Evolutionary conservation across 2,113 vertebrate genomes (phyloP).

Genomic region (Pedetes capensis): DNA sequence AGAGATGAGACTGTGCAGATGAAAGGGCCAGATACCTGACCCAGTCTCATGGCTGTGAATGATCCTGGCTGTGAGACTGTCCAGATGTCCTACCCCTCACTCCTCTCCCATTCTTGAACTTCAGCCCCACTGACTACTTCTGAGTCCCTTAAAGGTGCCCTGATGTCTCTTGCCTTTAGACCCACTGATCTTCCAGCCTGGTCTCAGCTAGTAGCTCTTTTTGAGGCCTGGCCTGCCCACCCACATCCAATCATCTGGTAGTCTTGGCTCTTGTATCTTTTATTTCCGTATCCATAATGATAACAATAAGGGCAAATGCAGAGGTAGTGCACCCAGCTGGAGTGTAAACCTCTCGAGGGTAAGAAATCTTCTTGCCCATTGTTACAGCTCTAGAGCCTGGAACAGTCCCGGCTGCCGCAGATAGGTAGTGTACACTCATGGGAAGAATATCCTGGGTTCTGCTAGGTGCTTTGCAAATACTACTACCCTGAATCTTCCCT

Average conservation of each 20-base stretch:
- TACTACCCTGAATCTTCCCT: not conserved
- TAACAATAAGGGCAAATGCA: too few species aligned
- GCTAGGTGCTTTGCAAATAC: not conserved
- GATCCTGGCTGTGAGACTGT: not conserved
- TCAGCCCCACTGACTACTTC: not conserved
- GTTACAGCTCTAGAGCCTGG: accelerated
- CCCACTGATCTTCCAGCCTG: not conserved
- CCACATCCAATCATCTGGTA: too few species aligned
- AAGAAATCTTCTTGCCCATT: not conserved
- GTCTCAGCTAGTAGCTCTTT: not conserved
- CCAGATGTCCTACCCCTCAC: accelerated
- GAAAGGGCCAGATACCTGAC: not conserved
- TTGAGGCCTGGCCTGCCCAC: not conserved
- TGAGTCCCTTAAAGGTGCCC: not conserved
- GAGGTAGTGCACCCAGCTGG: accelerated
- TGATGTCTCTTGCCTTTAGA: too few species aligned
- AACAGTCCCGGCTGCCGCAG: accelerated
- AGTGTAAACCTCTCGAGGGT: accelerated
- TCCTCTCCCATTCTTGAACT: not conserved
- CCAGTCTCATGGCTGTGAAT: accelerated
- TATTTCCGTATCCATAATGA: not conserved
- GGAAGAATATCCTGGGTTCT: not conserved
- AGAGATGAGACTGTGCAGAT: not conserved
- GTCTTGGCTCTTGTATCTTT: not conserved
- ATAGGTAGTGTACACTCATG: accelerated